phyloP scores from a whole-genome alignment of 2,113 vertebrate species.

The Sakesphorus luctuosus region DNA sequence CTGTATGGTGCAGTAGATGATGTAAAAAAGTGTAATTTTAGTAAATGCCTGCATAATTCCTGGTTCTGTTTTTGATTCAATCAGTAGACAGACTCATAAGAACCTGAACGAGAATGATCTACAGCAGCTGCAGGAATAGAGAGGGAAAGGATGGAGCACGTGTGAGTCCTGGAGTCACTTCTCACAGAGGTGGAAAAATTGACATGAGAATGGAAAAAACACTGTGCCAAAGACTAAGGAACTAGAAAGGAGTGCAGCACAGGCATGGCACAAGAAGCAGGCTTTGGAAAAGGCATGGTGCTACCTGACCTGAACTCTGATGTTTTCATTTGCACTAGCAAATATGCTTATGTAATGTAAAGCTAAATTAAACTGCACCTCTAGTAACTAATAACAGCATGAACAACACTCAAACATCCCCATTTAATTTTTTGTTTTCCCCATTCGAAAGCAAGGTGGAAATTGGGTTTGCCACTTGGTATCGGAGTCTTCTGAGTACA shows the following conservation, averaged over 20 bases:
- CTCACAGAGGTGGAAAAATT: neutral
- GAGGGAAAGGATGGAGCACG: neutral
- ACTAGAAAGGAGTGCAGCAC: neutral
- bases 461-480: neutral
- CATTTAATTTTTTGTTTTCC: neutral
- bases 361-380: neutral
- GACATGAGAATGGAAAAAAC: neutral
- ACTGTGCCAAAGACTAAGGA: neutral
- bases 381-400: neutral
- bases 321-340: neutral
- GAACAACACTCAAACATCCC: neutral
- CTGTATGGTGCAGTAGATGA: neutral
- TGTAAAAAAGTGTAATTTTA: neutral
- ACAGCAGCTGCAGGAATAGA: neutral
- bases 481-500: neutral
- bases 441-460: neutral
- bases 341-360: neutral
- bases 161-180: neutral
- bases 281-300: neutral
- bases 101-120: neutral
- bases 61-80: neutral
- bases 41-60: neutral
- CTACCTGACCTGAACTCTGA: neutral
- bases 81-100: neutral
- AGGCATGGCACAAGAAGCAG: neutral